Evolutionary conservation across 2,113 vertebrate genomes (phyloP).

Genomic region (Australoheros scitulus): DNA sequence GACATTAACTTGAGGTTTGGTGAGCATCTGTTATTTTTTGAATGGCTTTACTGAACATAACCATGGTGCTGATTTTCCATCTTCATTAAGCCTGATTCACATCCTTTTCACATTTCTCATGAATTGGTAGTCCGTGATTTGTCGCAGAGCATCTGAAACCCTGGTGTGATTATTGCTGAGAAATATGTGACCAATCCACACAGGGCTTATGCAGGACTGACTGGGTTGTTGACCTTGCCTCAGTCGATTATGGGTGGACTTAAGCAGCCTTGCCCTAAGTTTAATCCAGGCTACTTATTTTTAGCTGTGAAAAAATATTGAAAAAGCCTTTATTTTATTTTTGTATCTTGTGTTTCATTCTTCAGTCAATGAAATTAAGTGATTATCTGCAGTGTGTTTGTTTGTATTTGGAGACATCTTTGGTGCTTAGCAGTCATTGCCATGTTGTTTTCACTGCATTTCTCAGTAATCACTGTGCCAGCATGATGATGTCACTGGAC

Average conservation of each 20-base stretch:
- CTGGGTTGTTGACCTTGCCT: not conserved
- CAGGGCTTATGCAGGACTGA: not conserved
- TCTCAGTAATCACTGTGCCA: conserved; percentile 45
- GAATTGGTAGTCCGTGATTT: not conserved
- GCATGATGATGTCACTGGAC: conserved; percentile 45
- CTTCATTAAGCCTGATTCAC: not conserved
- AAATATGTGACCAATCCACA: not conserved
- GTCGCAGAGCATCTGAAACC: not conserved
- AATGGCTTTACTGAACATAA: not conserved
- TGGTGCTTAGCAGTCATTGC: conserved; percentile 30
- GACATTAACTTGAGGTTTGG: not conserved
- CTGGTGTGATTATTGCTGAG: not conserved
- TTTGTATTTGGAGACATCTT: conserved; percentile 47
- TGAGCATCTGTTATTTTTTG: not conserved
- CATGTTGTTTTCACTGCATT: conserved; percentile 45
- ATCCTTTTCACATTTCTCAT: not conserved
- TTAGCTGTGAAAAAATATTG: not conserved
- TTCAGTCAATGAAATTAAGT: conserved; percentile 1
- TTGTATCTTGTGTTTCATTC: not conserved
- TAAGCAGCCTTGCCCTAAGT: not conserved
- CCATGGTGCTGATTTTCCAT: not conserved
- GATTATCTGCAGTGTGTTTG: conserved; percentile 50
- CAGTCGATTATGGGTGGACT: not conserved
- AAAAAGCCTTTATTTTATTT: not conserved
- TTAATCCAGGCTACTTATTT: not conserved